Percentiles rank a stretch among this genome's conserved stretches.
phyloP scores from a whole-genome alignment of 2,888 invertebrate species.

The Drosophila antonietae region DNA sequence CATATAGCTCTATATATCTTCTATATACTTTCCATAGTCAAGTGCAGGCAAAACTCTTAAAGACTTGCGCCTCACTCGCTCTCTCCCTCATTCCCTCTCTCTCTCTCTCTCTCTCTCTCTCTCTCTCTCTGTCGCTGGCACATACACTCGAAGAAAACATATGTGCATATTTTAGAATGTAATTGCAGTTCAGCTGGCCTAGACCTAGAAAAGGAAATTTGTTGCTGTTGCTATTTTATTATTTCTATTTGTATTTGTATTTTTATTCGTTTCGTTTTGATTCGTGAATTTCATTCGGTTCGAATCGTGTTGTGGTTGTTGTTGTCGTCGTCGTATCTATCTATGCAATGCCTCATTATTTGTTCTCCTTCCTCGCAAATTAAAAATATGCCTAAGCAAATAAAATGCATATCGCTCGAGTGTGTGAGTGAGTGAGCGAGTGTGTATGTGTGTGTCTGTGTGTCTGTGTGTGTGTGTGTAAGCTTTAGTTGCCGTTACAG shows the following conservation, averaged over 20 bases:
- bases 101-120: background rate
- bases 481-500: constrained; percentile 50
- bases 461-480: constrained; percentile 26
- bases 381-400: constrained; percentile 78
- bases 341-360: constrained; percentile 65
- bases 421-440: constrained; percentile 8
- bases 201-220: constrained; percentile 85
- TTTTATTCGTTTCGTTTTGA: constrained; percentile 51
- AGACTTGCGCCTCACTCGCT: constrained; percentile 4
- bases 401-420: constrained; percentile 52
- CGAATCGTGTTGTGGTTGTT: constrained; percentile 19
- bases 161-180: constrained; percentile 82
- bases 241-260: constrained; percentile 69
- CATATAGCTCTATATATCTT: background rate
- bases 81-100: background rate
- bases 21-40: constrained; percentile 4
- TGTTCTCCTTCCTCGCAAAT: constrained; percentile 82
- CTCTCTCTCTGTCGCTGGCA: background rate
- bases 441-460: constrained; percentile 23
- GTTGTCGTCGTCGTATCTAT: constrained; percentile 30
- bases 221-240: constrained; percentile 70
- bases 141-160: constrained; percentile 18
- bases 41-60: constrained; percentile 6
- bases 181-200: constrained; percentile 83
- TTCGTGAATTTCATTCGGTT: constrained; percentile 36